Evolutionary conservation across 92 coral and sea anemone genomes (phyloP).

Genomic region (Phenganax marumi): DNA sequence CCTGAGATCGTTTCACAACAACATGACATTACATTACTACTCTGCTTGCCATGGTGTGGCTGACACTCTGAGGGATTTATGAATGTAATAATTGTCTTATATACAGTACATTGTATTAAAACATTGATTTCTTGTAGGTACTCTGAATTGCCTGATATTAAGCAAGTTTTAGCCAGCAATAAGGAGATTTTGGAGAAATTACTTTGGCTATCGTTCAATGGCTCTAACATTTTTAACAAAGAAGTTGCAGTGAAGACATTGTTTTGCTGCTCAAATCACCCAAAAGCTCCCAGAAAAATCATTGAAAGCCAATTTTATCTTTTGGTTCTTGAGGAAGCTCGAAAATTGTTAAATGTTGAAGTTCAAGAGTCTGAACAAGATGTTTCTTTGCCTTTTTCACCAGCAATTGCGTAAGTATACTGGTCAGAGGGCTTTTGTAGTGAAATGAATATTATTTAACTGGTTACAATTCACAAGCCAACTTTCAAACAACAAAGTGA

Average conservation of each 20-base stretch:
- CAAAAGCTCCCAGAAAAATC: conserved; percentile 35
- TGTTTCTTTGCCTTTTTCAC: not conserved
- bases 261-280: conserved; percentile 51
- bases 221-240: conserved; percentile 25
- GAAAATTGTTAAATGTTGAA: not conserved
- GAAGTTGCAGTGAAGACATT: conserved; percentile 50
- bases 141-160: conserved; percentile 25
- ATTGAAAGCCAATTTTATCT: conserved; percentile 28
- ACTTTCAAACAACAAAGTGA: no score
- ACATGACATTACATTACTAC: no score
- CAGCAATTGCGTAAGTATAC: conserved; percentile 25
- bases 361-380: conserved; percentile 2
- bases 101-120: no score
- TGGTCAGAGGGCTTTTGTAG: not conserved
- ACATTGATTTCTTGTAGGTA: not conserved
- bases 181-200: conserved; percentile 15
- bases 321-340: conserved; percentile 15
- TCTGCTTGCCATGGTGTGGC: no score
- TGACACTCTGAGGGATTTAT: no score
- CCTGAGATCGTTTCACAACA: no score
- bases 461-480: no score
- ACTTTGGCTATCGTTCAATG: conserved; percentile 6
- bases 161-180: not conserved
- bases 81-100: no score
- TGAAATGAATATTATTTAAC: no score